Evolutionary conservation across 2,113 vertebrate species (phyloP), one percentile per base, ranked within the genome.

Genomic region (Triplophysa siluroides): DNA sequence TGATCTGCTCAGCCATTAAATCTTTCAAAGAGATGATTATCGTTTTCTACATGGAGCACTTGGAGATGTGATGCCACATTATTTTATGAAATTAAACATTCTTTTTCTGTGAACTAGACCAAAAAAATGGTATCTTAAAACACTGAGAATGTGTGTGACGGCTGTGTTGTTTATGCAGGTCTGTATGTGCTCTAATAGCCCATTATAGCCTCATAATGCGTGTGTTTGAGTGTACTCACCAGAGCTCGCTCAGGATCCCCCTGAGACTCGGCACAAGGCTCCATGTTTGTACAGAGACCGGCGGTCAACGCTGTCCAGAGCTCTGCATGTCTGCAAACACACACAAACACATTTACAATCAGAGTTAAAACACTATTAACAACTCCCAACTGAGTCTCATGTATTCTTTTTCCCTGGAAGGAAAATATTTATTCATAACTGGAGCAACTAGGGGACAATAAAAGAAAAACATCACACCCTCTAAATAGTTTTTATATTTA

Each of bases 251-350:
- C 88, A 45, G 89, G 83, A 79, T 92, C 92, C 83, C 85, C 89
- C 83, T 90, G 91, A 80, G 87, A 86, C 78, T 93, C 91, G 0
- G 90, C 87, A 63, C 89, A 88, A 63, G 87, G 88, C 85, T 93
- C 92, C 91, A 93, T 92, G 85, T 74, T 77, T 71, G 50, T 63
- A 23, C 88, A 75, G 78, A 79, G 82, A 78, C 79, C 56, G 78
- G 63, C 81, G 45, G 79, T 88, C 84, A 89, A 77, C n/a, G 82
- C 61, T 63, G 82, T 73, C 84, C 81, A 58, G 82, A 82, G 60
- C 38, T 63, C 78, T 75, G 84, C 91, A 92, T 92, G 56, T 84
- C 91, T 91, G 87, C 3, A 21, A 63, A 80, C 12, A 18, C 12
- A 18, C 16, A 81, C 12, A 79, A 1, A 72, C 0, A 72, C 47